phyloP scores from a whole-genome alignment of 2,888 invertebrate genomes.

The Drosophila multiciliata region DNA sequence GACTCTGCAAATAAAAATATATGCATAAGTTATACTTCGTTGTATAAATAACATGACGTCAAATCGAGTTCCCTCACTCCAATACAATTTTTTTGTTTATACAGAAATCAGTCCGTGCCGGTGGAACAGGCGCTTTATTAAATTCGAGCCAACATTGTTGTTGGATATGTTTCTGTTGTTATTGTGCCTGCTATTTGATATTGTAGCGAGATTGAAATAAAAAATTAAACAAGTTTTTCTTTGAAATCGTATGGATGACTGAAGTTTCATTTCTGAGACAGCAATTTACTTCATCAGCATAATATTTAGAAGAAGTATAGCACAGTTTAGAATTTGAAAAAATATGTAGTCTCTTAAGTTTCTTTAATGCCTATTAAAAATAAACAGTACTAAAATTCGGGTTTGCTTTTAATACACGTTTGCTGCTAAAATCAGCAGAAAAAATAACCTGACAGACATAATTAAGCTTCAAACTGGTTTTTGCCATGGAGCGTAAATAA shows the following conservation, averaged over 20 bases:
- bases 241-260: constrained; percentile 21
- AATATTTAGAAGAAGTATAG: not conserved
- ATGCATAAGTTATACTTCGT: constrained; percentile 29
- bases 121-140: constrained; percentile 29
- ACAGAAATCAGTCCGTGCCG: constrained; percentile 12
- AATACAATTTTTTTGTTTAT: constrained; percentile 61
- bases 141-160: constrained; percentile 52
- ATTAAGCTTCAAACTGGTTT: constrained; percentile 45
- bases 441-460: not conserved
- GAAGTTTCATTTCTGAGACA: constrained; percentile 18
- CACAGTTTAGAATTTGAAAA: not conserved
- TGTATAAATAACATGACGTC: constrained; percentile 63
- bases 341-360: not conserved
- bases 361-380: not conserved
- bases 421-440: not conserved
- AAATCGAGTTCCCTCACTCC: constrained; percentile 30
- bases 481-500: constrained; percentile 6
- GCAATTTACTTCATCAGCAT: not conserved
- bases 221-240: constrained; percentile 64
- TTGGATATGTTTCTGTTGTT: constrained; percentile 45
- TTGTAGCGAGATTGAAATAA: constrained; percentile 21
- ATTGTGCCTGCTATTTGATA: constrained; percentile 57
- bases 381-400: not conserved
- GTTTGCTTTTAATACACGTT: not conserved
- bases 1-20: constrained; percentile 1